Percentiles rank a stretch among this genome's conserved stretches.
Conservation (phyloP, 1,140 invertebrate species). For the Nasonia vitripennis region DNA sequence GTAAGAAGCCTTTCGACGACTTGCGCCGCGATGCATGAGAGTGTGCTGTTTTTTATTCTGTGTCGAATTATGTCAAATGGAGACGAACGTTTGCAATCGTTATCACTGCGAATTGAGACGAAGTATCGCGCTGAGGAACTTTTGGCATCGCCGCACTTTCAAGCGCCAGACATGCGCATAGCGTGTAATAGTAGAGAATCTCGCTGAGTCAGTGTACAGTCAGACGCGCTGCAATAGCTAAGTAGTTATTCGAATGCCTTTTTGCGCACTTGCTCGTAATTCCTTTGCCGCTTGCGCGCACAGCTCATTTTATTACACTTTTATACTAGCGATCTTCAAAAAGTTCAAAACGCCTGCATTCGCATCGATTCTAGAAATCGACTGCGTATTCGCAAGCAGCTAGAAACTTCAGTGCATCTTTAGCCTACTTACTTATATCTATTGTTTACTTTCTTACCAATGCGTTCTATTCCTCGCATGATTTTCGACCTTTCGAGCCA, state of each 20-base stretch:
- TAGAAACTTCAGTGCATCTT: neutral
- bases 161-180: neutral
- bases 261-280: neutral
- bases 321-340: too few relatives aligned
- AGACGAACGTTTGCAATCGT: too few relatives aligned
- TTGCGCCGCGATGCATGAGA: neutral
- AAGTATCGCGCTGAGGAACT: neutral
- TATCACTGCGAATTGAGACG: too few relatives aligned
- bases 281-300: neutral
- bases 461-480: neutral
- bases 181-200: neutral
- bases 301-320: too few relatives aligned
- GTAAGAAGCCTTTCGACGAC: neutral
- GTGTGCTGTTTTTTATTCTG: neutral
- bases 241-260: neutral
- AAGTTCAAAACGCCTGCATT: too few relatives aligned
- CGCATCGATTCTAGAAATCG: too few relatives aligned
- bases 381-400: neutral
- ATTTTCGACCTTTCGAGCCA: neutral
- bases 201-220: neutral
- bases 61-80: neutral
- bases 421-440: neutral
- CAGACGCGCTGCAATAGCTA: neutral
- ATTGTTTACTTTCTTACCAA: neutral
- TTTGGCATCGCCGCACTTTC: neutral